Evolutionary conservation across 1,140 invertebrate species (phyloP).

Genomic region (Armadillidium nasatum): DNA sequence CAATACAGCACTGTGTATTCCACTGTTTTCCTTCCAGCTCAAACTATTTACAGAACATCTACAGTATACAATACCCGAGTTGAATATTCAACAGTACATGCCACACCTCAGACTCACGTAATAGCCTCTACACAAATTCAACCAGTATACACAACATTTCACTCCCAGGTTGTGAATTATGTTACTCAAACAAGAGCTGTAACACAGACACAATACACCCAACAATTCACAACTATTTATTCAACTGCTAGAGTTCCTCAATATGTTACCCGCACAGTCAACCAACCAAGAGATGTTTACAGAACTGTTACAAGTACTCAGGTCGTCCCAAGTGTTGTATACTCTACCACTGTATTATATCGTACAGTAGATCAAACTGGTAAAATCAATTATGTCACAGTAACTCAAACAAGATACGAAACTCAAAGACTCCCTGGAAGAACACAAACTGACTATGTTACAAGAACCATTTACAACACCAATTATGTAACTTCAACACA

Average conservation of each 20-base stretch:
- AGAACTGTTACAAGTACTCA: neutral
- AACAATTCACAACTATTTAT: neutral
- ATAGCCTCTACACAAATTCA: neutral
- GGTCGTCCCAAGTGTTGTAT: too few relatives aligned
- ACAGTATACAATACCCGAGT: neutral
- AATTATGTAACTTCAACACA: too few relatives aligned
- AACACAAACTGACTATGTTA: too few relatives aligned
- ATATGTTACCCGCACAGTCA: neutral
- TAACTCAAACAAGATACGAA: too few relatives aligned
- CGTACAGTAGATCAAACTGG: too few relatives aligned
- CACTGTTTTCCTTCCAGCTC: neutral
- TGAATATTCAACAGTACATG: neutral
- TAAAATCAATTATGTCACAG: too few relatives aligned
- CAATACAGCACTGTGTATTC: neutral
- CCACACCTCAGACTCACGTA: neutral
- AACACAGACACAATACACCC: neutral
- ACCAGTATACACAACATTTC: neutral
- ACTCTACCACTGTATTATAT: too few relatives aligned
- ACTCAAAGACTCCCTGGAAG: too few relatives aligned
- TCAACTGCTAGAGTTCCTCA: neutral
- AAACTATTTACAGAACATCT: neutral
- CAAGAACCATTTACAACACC: too few relatives aligned
- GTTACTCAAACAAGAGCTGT: neutral
- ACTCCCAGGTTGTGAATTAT: neutral
- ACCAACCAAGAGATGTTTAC: neutral